Percentiles rank a stretch among this genome's conserved stretches.
Conservation (phyloP, 2,888 invertebrate species). For the Drosophila dives region DNA sequence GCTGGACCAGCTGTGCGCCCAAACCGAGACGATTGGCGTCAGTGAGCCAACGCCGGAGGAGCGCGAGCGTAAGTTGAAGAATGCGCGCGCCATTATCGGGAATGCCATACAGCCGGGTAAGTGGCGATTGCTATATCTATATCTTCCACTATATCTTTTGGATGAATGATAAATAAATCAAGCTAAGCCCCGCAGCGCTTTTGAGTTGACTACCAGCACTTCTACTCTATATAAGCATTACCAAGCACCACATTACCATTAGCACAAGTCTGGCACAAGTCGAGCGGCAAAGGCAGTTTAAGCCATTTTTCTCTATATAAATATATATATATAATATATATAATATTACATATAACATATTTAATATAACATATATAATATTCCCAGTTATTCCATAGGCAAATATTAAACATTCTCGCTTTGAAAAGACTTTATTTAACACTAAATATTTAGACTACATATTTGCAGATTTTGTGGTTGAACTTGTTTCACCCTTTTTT, state of each 20-base stretch:
- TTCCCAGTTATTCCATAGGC: neutral
- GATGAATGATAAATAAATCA: conserved; percentile 46
- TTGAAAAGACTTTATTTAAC: neutral
- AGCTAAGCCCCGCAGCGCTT: conserved; percentile 76
- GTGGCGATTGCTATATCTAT: conserved; percentile 61
- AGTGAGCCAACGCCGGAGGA: conserved; percentile 77
- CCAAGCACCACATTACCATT: conserved; percentile 27
- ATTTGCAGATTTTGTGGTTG: neutral
- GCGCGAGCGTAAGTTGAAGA: conserved; percentile 87
- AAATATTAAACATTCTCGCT: neutral
- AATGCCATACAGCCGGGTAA: conserved; percentile 87
- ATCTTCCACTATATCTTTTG: neutral
- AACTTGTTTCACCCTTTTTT: neutral
- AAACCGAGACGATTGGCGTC: conserved; percentile 83
- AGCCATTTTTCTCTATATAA: neutral
- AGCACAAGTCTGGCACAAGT: conserved; percentile 46
- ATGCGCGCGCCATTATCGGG: conserved; percentile 90
- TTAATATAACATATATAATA: too few relatives aligned
- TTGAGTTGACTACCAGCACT: conserved; percentile 74
- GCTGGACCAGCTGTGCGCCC: conserved; percentile 84
- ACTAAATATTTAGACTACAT: neutral
- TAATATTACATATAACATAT: too few relatives aligned
- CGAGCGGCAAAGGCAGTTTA: conserved; percentile 35
- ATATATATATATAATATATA: too few relatives aligned
- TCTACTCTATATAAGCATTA: conserved; percentile 32